Conservation (phyloP, 1,140 invertebrate species). For the Carposina sasakii region DNA sequence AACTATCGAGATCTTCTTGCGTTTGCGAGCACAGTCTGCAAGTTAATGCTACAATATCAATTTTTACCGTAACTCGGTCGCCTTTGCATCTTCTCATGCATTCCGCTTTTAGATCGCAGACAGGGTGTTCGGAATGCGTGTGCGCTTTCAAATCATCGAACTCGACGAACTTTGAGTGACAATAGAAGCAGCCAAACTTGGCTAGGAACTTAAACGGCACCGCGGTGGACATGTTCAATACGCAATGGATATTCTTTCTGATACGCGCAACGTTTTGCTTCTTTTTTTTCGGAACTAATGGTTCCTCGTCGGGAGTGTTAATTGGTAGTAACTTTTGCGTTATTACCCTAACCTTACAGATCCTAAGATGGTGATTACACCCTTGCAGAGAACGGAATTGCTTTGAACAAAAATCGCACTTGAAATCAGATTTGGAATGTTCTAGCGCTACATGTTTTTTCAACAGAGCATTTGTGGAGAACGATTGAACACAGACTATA, state of each 20-base stretch:
- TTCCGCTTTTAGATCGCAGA: constrained; percentile 52
- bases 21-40: constrained; percentile 45
- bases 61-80: constrained; percentile 45
- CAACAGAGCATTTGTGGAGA: constrained; percentile 31
- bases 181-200: constrained; percentile 56
- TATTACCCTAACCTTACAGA: constrained; percentile 36
- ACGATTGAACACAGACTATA: constrained; percentile 31
- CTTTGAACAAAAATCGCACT: constrained; percentile 44
- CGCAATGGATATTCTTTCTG: constrained; percentile 47
- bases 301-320: constrained; percentile 10
- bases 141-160: constrained; percentile 51
- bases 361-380: constrained; percentile 38
- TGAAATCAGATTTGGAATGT: constrained; percentile 35
- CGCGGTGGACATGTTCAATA: constrained; percentile 58
- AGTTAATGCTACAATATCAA: constrained; percentile 41
- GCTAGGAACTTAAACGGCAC: constrained; percentile 55
- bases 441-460: constrained; percentile 42
- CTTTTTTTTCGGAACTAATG: too few species aligned
- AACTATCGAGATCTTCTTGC: constrained; percentile 32
- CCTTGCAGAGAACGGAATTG: constrained; percentile 40
- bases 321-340: constrained; percentile 12
- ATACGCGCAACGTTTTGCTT: constrained; percentile 44
- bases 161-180: constrained; percentile 48
- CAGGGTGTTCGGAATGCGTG: constrained; percentile 41
- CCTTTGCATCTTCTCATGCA: constrained; percentile 55